These are phyloP conservation scores for Eristalinus aeneus DNA, from an alignment of 2,888 invertebrate genomes.

Conservation along the genomic window DNA sequence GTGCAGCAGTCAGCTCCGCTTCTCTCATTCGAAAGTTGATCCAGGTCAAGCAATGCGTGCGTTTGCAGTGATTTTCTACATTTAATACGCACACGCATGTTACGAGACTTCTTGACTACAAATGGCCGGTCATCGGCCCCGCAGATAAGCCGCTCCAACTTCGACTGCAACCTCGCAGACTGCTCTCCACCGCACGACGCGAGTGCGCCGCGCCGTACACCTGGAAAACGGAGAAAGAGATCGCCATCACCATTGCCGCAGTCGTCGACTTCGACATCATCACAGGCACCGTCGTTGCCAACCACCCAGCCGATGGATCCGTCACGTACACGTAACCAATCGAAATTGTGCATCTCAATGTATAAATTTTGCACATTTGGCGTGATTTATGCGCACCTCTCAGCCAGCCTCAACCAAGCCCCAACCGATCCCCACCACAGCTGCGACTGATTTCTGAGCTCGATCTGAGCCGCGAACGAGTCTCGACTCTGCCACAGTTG, in stretches of 20 bases:
- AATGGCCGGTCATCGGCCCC: constrained; percentile 64
- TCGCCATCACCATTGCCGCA: constrained; percentile 25
- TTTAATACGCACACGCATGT: constrained; percentile 59
- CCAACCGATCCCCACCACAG: too few species aligned
- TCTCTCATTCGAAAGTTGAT: constrained; percentile 59
- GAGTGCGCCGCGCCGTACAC: constrained; percentile 3
- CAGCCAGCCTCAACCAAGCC: neutral
- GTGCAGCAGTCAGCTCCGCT: constrained; percentile 36
- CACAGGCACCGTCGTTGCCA: neutral
- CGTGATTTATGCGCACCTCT: constrained; percentile 61
- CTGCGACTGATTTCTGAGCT: too few species aligned
- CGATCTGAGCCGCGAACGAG: too few species aligned
- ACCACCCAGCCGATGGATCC: constrained; percentile 57
- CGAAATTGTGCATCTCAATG: constrained; percentile 68
- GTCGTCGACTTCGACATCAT: neutral
- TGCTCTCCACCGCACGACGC: neutral
- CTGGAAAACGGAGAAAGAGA: constrained; percentile 43
- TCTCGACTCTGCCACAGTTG: neutral
- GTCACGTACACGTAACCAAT: constrained; percentile 69
- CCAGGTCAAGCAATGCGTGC: constrained; percentile 69
- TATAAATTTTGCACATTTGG: constrained; percentile 63
- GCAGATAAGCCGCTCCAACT: constrained; percentile 12
- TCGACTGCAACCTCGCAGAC: neutral
- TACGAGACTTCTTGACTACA: constrained; percentile 16
- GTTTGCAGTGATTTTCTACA: constrained; percentile 61